phyloP scores from a whole-genome alignment of 2,888 invertebrate genomes.

The Trichopoda pennipes region DNA sequence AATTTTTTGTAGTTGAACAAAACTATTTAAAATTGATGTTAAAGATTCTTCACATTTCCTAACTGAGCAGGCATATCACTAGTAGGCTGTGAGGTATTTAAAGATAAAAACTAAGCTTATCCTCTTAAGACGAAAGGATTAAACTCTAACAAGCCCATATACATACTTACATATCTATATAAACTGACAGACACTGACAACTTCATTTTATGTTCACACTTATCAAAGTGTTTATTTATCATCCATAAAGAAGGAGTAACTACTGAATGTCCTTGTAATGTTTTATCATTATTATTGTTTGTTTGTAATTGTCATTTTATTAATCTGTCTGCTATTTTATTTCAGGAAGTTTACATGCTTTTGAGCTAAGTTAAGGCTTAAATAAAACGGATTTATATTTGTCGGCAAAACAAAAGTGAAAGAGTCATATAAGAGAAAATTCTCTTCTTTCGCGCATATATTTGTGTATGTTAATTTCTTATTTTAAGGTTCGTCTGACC shows the following conservation, averaged over 20 bases:
- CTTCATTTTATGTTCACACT: background rate
- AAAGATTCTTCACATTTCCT: constrained; percentile 6
- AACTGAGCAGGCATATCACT: background rate
- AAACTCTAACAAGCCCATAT: constrained; percentile 13
- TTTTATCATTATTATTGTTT: constrained; percentile 78
- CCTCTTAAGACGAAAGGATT: constrained; percentile 47
- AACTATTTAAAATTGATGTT: background rate
- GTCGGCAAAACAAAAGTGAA: background rate
- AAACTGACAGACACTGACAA: background rate
- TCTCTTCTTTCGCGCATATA: no score
- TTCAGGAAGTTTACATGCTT: background rate
- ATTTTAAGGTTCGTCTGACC: no score
- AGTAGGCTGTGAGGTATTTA: constrained; percentile 3
- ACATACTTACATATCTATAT: background rate
- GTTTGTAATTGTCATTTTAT: constrained; percentile 78
- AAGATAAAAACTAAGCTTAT: constrained; percentile 52
- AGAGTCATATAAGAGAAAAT: no score
- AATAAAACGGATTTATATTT: constrained; percentile 9
- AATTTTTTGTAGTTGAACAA: no score
- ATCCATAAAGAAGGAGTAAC: constrained; percentile 57
- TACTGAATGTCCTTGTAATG: constrained; percentile 77
- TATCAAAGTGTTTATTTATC: background rate
- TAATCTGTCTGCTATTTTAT: constrained; percentile 72
- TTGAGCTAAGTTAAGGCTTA: background rate
- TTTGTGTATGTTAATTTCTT: no score